Percentiles rank a stretch among this genome's conserved stretches.
phyloP scores from a whole-genome alignment of 2,113 vertebrate genomes.

The Cairina moschata region DNA sequence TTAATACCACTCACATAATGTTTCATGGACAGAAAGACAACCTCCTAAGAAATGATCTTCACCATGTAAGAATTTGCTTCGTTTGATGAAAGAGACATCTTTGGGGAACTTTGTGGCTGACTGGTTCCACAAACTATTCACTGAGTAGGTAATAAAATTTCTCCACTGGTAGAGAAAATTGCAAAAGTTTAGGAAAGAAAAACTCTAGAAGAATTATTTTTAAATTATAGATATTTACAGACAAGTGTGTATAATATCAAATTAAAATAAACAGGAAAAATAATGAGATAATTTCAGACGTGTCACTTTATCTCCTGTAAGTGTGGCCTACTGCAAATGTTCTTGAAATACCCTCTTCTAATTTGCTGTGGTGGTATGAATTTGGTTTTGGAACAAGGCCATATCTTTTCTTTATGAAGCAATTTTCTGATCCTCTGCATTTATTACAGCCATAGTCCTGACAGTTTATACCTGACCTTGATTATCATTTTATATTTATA shows the following conservation, averaged over 20 bases:
- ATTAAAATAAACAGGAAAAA: background rate
- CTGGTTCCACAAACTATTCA: background rate
- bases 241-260: background rate
- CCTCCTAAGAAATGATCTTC: background rate
- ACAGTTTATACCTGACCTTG: slow-evolving; percentile 57
- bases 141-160: background rate
- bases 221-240: background rate
- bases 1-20: background rate
- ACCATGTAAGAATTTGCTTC: background rate
- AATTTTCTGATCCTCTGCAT: slow-evolving; percentile 69
- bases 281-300: background rate
- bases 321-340: slow-evolving; percentile 10
- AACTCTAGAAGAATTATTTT: background rate
- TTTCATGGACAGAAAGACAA: background rate
- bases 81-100: background rate
- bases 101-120: background rate
- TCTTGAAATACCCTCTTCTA: slow-evolving; percentile 64
- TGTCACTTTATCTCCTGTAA: slow-evolving; percentile 19
- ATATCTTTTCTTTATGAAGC: slow-evolving; percentile 54
- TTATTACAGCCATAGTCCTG: slow-evolving; percentile 45
- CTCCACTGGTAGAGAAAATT: background rate
- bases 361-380: slow-evolving; percentile 46
- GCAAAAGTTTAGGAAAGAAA: background rate
- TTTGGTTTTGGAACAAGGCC: slow-evolving; percentile 57
- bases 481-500: slow-evolving; percentile 58